Percentiles rank a stretch among this genome's conserved stretches.
Evolutionary conservation across 2,888 invertebrate species (phyloP).

Genomic region (Escarpia spicata): DNA sequence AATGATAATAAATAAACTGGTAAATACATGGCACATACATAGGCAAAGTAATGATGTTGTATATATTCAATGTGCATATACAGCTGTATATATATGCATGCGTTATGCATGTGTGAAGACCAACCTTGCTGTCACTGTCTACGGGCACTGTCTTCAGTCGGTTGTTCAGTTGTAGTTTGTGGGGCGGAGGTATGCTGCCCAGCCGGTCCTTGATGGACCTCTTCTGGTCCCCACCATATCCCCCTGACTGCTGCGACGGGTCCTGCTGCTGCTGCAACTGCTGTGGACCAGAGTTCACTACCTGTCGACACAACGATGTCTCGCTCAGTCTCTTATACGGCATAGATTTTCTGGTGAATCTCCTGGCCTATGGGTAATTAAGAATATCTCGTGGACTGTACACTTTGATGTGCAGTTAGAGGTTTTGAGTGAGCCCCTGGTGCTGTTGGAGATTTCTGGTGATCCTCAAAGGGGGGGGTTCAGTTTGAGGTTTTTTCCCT

Average conservation of each 20-base stretch:
- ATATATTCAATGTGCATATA: neutral
- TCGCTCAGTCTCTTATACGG: too few species aligned
- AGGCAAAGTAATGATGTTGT: too few species aligned
- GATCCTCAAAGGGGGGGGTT: too few species aligned
- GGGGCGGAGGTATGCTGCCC: slow-evolving; percentile 59
- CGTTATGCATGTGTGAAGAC: neutral
- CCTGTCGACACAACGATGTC: neutral
- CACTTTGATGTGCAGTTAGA: too few species aligned
- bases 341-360: too few species aligned
- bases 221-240: neutral
- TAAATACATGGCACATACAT: too few species aligned
- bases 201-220: slow-evolving; percentile 70
- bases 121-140: slow-evolving; percentile 30
- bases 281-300: neutral
- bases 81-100: neutral
- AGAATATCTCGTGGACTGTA: too few species aligned
- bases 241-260: neutral
- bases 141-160: slow-evolving; percentile 39
- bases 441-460: too few species aligned
- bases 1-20: too few species aligned
- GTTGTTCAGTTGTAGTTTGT: slow-evolving; percentile 54
- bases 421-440: too few species aligned
- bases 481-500: too few species aligned
- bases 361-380: too few species aligned
- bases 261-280: slow-evolving; percentile 8